Evolutionary conservation across 1,140 invertebrate genomes (phyloP).

Genomic region (Chironomus striatipennis): DNA sequence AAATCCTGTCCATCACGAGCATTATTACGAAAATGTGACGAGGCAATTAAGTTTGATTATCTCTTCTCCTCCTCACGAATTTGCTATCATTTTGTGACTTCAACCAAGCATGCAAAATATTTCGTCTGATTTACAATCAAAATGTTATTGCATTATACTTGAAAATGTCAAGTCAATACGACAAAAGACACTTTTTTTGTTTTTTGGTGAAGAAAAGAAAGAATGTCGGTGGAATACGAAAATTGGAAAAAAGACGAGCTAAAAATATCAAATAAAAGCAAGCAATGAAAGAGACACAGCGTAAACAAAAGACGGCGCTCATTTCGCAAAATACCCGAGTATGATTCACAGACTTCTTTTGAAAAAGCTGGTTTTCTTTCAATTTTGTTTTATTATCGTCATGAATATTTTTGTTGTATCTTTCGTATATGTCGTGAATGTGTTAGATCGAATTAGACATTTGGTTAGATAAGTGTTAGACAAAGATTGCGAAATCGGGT

Average conservation of each 20-base stretch:
- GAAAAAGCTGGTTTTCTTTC: not conserved
- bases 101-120: not conserved
- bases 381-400: not conserved
- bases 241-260: not conserved
- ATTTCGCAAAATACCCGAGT: not conserved
- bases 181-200: no score
- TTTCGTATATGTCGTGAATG: not conserved
- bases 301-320: not conserved
- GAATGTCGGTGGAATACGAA: not conserved
- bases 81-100: not conserved
- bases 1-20: no score
- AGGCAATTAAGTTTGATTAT: not conserved
- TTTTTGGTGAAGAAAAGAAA: not conserved
- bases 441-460: not conserved
- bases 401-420: not conserved
- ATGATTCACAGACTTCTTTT: not conserved
- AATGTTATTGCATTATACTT: not conserved
- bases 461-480: no score
- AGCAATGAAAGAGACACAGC: not conserved
- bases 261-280: not conserved
- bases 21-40: not conserved
- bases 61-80: not conserved
- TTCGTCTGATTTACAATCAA: not conserved
- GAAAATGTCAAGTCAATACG: not conserved
- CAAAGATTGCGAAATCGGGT: no score